These are phyloP conservation scores for Tortricodes alternella DNA, from an alignment of 2,888 invertebrate genomes.

Conservation along the genomic window DNA sequence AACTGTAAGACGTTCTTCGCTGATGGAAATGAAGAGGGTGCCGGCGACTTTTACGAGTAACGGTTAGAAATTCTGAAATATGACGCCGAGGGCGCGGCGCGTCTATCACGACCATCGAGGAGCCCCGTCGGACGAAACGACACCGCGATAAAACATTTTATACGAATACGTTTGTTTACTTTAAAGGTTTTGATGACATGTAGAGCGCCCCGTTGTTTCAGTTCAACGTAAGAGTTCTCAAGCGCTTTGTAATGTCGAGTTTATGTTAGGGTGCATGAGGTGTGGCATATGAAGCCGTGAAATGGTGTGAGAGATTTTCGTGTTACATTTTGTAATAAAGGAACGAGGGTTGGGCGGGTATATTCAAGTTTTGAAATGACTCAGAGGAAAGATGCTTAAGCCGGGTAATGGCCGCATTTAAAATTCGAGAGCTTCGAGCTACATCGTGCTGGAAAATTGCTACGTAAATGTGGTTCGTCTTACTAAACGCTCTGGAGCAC, in stretches of 20 bases:
- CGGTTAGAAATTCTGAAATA: constrained; percentile 66
- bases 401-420: constrained; percentile 24
- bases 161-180: constrained; percentile 68
- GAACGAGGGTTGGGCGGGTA: constrained; percentile 17
- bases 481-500: neutral
- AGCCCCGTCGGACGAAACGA: constrained; percentile 38
- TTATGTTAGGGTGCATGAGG: constrained; percentile 18
- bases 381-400: constrained; percentile 24
- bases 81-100: constrained; percentile 54
- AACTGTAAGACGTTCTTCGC: constrained; percentile 29
- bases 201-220: constrained; percentile 49
- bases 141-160: constrained; percentile 68
- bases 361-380: constrained; percentile 24
- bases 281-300: constrained; percentile 27
- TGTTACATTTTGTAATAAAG: constrained; percentile 27
- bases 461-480: constrained; percentile 20
- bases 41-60: constrained; percentile 56
- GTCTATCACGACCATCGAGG: constrained; percentile 15
- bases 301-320: constrained; percentile 23
- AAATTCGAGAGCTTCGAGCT: constrained; percentile 21
- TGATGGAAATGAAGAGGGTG: constrained; percentile 40
- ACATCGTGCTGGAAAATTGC: constrained; percentile 23
- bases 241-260: constrained; percentile 42
- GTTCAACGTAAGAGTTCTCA: constrained; percentile 52
- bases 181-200: constrained; percentile 54